These are phyloP conservation scores for Poecilia picta DNA, from an alignment of 2,797 vertebrate genomes.

Conservation along the genomic window DNA sequence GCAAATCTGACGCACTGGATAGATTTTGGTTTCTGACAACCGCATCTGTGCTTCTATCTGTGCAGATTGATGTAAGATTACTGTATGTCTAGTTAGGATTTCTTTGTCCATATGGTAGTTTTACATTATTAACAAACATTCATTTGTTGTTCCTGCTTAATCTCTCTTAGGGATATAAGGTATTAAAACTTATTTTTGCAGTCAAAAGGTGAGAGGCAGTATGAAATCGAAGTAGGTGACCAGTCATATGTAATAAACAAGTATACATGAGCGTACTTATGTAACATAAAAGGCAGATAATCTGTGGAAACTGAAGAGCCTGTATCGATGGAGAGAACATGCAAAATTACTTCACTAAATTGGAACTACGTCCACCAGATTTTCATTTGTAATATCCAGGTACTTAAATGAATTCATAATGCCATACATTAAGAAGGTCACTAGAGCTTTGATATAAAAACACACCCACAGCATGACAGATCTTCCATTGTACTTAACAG, in stretches of 20 bases:
- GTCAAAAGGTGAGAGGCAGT: not conserved
- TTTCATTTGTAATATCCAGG: not conserved
- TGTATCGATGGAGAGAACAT: not conserved
- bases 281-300: no score
- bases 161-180: not conserved
- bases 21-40: not conserved
- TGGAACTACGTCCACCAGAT: not conserved
- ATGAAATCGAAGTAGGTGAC: not conserved
- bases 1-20: not conserved
- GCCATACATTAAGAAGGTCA: no score
- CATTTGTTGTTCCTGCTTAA: not conserved
- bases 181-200: not conserved
- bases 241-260: not conserved
- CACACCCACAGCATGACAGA: no score
- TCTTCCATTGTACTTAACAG: no score
- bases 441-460: no score
- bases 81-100: not conserved
- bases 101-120: not conserved
- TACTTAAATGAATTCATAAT: no score
- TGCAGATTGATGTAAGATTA: not conserved
- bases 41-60: not conserved
- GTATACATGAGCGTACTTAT: not conserved
- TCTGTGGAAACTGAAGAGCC: no score
- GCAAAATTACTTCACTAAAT: not conserved
- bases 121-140: not conserved